Evolutionary conservation across 2,113 vertebrate genomes (phyloP), one percentile per base, ranked within the genome.

Genomic region (Toxotes chatareus): DNA sequence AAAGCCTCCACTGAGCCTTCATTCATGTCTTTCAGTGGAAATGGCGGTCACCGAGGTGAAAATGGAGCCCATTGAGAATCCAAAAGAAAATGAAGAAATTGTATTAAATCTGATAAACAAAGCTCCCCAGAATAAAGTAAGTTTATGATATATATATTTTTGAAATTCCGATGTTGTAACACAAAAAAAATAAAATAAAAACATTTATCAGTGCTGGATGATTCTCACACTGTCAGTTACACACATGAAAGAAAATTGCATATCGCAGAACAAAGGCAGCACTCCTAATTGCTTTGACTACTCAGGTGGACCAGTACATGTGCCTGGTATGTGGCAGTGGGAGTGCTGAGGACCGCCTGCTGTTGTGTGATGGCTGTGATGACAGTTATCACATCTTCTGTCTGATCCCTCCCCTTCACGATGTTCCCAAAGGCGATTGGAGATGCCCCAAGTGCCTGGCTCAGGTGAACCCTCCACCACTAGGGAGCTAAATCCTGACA

Each of bases 321-420:
- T 99, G 98, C 86, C 95, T 97, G 83, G 87, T 98, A 0, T 99
- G 98, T 81, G 97, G 96, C 82, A 97, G 94, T 31, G 98, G 98
- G 19, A 97, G 86, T 0, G 97, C 97, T 1, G 98, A 99, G 90
- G 98, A 99, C 85, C 93, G 97, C 0, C 95, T 99, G 16, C 95
- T 99, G 63, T 64, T 99, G 81, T 99, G 98, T 75, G 98, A 99
- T 1, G 98, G 98, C 73, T 99, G 98, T 87, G 98, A 99, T 40
- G 98, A 99, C 90, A 99, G 98, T 85, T 99, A 99, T 90, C 98
- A 99, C 86, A 99, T 97, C 44, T 99, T 98, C 76, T 99, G 98
- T 89, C 93, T 99, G 80, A 96, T 99, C 79, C 98, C 98, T 21
- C 98, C 98, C 1, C 97, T 99, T 65, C 97, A 96, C 1, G 98